Evolutionary conservation across 2,797 vertebrate genomes (phyloP).

Genomic region (Brachyrhaphis roseni): DNA sequence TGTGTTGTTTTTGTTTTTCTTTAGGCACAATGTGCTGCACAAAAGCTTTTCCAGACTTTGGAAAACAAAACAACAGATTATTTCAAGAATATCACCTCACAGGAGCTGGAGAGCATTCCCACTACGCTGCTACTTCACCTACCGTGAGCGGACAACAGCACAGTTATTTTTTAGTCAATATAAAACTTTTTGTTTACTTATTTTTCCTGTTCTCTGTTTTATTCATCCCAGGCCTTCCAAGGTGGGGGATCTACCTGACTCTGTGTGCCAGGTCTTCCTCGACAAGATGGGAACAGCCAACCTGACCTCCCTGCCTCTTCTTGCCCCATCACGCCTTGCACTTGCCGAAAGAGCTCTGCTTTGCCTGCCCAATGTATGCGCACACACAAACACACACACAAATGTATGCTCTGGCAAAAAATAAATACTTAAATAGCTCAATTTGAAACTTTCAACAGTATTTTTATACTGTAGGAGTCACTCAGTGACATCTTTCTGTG

Average conservation of each 20-base stretch:
- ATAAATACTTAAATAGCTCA: neutral
- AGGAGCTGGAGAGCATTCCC: conserved; percentile 71
- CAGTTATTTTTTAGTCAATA: neutral
- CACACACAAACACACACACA: neutral
- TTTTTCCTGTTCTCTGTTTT: neutral
- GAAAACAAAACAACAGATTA: conserved; percentile 56
- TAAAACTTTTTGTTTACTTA: neutral
- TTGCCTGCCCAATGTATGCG: conserved; percentile 65
- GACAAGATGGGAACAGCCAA: conserved; percentile 70
- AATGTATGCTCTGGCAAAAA: neutral
- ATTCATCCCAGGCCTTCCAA: conserved; percentile 53
- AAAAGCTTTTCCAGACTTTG: conserved; percentile 64
- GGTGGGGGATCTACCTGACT: conserved; percentile 64
- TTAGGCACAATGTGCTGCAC: conserved; percentile 70
- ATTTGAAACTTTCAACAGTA: neutral
- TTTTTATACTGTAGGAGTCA: neutral
- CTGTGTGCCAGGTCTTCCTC: conserved; percentile 70
- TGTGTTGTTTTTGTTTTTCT: neutral
- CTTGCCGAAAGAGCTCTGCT: conserved; percentile 66
- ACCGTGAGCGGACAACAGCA: conserved; percentile 58
- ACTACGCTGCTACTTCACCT: conserved; percentile 59
- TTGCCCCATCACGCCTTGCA: conserved; percentile 45
- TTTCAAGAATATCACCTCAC: conserved; percentile 64
- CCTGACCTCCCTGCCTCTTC: conserved; percentile 59
- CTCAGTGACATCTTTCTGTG: neutral